These are phyloP conservation scores for Colossoma macropomum DNA, from an alignment of 2,113 vertebrate species.

Conservation along the genomic window DNA sequence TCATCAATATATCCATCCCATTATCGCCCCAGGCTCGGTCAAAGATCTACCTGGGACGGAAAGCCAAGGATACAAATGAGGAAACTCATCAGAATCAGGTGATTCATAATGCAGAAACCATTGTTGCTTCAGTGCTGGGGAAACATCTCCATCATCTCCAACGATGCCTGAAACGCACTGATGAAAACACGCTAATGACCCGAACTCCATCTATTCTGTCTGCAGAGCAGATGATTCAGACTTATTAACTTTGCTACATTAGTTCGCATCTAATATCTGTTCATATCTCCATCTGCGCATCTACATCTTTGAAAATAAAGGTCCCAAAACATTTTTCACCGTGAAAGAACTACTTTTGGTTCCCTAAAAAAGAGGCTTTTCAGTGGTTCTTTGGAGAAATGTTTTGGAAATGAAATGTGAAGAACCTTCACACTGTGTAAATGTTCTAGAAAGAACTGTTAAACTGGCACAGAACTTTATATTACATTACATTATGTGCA, in stretches of 20 bases:
- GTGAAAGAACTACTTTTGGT: too few relatives aligned
- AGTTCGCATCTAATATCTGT: too few relatives aligned
- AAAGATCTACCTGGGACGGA: background rate
- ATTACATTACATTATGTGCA: too few relatives aligned
- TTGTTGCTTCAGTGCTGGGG: background rate
- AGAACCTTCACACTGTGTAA: too few relatives aligned
- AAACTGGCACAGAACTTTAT: too few relatives aligned
- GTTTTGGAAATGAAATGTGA: too few relatives aligned
- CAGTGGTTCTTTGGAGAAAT: too few relatives aligned
- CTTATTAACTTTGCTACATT: background rate
- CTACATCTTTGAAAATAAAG: too few relatives aligned
- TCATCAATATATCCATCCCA: conserved; percentile 12
- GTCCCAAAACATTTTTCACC: too few relatives aligned
- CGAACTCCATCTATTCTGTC: background rate
- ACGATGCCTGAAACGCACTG: background rate
- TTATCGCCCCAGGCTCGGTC: background rate
- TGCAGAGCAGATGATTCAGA: background rate
- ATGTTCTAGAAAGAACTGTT: too few relatives aligned
- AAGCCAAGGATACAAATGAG: background rate
- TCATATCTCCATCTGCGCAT: too few relatives aligned
- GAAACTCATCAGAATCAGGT: background rate
- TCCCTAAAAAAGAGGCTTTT: too few relatives aligned
- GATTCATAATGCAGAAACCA: background rate
- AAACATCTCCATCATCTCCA: conserved; percentile 4
- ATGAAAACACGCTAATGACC: background rate